A percentile compares a stretch with the other conserved stretches of the same genome.
Conservation (phyloP, 1,140 invertebrate genomes). For the Brevipalpus yothersi region DNA sequence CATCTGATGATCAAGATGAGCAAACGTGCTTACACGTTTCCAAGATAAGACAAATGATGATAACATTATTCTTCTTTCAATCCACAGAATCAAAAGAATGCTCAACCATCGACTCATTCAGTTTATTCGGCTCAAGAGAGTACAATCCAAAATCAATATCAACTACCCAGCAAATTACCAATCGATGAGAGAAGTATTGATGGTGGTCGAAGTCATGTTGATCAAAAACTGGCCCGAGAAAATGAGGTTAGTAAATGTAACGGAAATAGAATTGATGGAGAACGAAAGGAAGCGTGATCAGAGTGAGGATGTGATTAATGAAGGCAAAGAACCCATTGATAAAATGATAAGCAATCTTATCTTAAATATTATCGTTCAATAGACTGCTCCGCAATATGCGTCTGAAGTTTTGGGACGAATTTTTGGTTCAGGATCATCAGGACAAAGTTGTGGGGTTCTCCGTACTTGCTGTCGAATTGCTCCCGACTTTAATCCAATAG, state of each 20-base stretch:
- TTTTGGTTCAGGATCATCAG: slow-evolving; percentile 1
- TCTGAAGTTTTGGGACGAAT: slow-evolving; percentile 14
- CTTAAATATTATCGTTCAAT: neutral
- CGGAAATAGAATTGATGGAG: too few relatives aligned
- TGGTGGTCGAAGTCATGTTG: neutral
- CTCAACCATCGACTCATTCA: neutral
- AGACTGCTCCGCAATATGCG: slow-evolving; percentile 9
- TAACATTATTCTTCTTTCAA: too few relatives aligned
- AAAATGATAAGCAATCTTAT: neutral
- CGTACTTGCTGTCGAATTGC: slow-evolving; percentile 13
- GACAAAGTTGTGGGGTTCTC: slow-evolving; percentile 13
- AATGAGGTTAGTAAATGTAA: too few relatives aligned
- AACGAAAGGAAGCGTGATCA: too few relatives aligned
- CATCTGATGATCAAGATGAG: too few relatives aligned
- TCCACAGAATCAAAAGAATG: neutral
- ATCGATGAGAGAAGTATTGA: slow-evolving; percentile 7
- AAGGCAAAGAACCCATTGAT: too few relatives aligned
- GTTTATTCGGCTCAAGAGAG: neutral
- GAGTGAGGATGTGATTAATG: too few relatives aligned
- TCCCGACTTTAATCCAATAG: neutral
- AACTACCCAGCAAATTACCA: neutral
- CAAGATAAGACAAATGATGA: too few relatives aligned
- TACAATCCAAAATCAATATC: slow-evolving; percentile 1
- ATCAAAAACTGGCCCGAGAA: too few relatives aligned
- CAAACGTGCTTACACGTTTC: too few relatives aligned